A percentile compares a stretch with the other conserved stretches of the same genome.
These are phyloP conservation scores for Pimpla rufipes DNA, from an alignment of 2,888 invertebrate species.

Conservation along the genomic window DNA sequence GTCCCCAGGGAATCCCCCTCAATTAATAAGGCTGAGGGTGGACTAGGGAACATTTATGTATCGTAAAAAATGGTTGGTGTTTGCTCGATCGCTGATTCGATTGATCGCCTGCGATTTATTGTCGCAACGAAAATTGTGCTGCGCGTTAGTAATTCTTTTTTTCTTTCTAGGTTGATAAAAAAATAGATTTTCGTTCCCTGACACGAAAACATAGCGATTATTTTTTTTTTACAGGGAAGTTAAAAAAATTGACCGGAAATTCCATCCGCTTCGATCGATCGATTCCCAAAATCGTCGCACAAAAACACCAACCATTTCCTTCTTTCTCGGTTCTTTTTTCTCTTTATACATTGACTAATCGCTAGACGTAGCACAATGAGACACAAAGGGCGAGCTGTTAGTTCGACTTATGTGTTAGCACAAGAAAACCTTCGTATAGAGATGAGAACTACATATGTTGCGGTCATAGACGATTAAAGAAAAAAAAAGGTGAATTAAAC, in stretches of 20 bases:
- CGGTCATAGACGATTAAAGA: constrained; percentile 49
- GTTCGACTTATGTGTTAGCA: constrained; percentile 84
- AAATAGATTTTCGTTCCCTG: too few species aligned
- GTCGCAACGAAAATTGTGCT: constrained; percentile 2
- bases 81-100: constrained; percentile 37
- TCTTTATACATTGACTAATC: constrained; percentile 72
- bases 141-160: constrained; percentile 9
- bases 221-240: too few species aligned
- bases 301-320: constrained; percentile 71
- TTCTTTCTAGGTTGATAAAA: too few species aligned
- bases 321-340: constrained; percentile 49
- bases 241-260: not conserved
- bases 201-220: too few species aligned
- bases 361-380: constrained; percentile 76
- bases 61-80: constrained; percentile 64
- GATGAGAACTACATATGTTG: constrained; percentile 72
- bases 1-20: constrained; percentile 36
- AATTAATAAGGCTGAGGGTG: constrained; percentile 35
- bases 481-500: constrained; percentile 42
- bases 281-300: constrained; percentile 21
- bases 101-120: constrained; percentile 12
- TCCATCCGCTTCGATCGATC: not conserved
- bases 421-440: constrained; percentile 81
- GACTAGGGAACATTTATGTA: constrained; percentile 47
- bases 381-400: constrained; percentile 83